Evolutionary conservation across 1,140 invertebrate genomes (phyloP).

Genomic region (Bombus affinis): DNA sequence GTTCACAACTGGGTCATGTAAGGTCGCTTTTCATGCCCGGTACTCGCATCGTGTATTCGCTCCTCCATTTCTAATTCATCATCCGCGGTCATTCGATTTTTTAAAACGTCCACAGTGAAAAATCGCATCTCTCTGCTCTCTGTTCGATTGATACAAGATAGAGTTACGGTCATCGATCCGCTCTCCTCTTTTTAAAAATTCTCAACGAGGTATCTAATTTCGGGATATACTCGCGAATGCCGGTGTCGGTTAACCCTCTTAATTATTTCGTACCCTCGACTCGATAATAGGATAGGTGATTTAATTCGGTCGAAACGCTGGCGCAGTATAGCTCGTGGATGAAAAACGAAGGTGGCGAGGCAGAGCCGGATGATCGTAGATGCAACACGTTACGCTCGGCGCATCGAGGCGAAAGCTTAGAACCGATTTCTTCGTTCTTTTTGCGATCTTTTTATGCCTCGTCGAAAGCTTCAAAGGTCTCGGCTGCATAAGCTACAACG

Average conservation of each 20-base stretch:
- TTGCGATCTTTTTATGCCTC: slow-evolving; percentile 23
- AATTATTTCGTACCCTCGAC: not conserved
- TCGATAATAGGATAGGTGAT: not conserved
- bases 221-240: too few relatives aligned
- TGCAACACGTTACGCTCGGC: slow-evolving; percentile 2
- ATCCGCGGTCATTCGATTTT: not conserved
- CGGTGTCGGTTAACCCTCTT: not conserved
- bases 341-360: not conserved
- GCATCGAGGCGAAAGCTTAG: not conserved
- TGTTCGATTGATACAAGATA: not conserved
- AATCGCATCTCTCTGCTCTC: not conserved
- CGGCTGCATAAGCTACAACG: slow-evolving; percentile 1
- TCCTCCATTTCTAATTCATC: not conserved
- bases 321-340: not conserved
- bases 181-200: not conserved
- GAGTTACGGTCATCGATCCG: not conserved
- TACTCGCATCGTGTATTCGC: not conserved
- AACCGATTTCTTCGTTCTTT: slow-evolving; percentile 9
- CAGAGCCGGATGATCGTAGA: not conserved
- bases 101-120: not conserved
- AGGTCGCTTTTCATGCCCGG: not conserved
- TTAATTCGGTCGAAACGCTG: not conserved
- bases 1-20: not conserved
- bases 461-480: slow-evolving; percentile 24
- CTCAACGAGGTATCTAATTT: too few relatives aligned